These are phyloP conservation scores for Lamellibrachia satsuma DNA, from an alignment of 2,888 invertebrate species.

Conservation along the genomic window DNA sequence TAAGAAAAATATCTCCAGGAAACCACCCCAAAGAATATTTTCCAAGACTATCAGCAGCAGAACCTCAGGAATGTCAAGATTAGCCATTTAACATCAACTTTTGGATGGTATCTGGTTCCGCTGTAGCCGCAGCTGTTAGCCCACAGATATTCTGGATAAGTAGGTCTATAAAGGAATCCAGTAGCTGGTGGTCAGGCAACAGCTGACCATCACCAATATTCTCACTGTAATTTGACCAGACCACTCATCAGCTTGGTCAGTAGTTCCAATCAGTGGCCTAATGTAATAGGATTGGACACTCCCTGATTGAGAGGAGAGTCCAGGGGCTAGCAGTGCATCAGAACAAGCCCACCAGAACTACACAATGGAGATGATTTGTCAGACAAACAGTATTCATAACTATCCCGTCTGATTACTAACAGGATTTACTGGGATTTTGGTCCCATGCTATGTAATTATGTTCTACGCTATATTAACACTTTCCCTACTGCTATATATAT, in stretches of 20 bases:
- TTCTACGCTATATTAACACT: neutral
- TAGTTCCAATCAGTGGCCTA: neutral
- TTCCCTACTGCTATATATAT: no score
- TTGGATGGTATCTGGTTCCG: neutral
- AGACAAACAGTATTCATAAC: neutral
- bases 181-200: neutral
- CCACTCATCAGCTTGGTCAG: neutral
- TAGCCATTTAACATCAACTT: neutral
- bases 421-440: neutral
- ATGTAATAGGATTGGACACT: neutral
- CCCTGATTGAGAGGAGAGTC: neutral
- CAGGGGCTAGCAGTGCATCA: neutral
- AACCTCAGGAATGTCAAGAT: neutral
- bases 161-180: neutral
- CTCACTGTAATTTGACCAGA: neutral
- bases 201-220: neutral
- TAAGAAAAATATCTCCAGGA: neutral
- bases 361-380: neutral
- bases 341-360: neutral
- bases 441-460: neutral
- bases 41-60: neutral
- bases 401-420: neutral
- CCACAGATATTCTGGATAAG: neutral
- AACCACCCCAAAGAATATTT: neutral
- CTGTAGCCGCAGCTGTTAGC: neutral